Evolutionary conservation across 92 coral and sea anemone genomes (phyloP), one percentile per base, ranked within the genome.

Genomic region (Zoanthus sansibaricus): DNA sequence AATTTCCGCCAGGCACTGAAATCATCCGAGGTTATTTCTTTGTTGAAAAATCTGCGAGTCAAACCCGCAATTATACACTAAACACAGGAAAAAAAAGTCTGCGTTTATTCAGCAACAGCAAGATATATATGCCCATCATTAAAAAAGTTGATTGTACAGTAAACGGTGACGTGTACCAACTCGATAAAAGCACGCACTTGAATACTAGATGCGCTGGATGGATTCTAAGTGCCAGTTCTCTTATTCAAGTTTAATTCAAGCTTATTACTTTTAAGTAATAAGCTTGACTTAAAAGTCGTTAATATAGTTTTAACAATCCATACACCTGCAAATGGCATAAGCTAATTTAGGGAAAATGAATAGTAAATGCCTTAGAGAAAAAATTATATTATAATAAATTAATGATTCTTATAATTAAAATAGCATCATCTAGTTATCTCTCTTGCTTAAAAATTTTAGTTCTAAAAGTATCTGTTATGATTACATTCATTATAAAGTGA

Each of bases 31-130:
- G 76, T 13, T 44, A 72, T 37, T 72, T 72, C 77, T 14, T 72
- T 45, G 55, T 72, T 45, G 56, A 72, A 46, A 72, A 25, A 44
- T 18, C 54, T 17, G 77, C 16, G 10, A 13, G 77, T 15, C 56
- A 42, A 72, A 45, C 55, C 56, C 12, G 21, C 21, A 11, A 14
- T n/a, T 72, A 37, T 72, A 32, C 13, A 31, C 75, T 71, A 7
- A 71, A 12, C 75, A 31, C 75, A 71, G 75, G 75, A 71, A 14
- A 71, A 71, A 71, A 17, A 71, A 71, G 48, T 48, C 17, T 71
- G 48, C 12, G 75, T 71, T 71, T 71, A 31, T 71, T 71, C 48
- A 14, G 75, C 75, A 71, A 71, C 75, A 71, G 75, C 11, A 71
- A 33, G 75, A 71, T 71, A 71, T 16, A 71, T 71, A 21, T 71